Evolutionary conservation across 2,113 vertebrate genomes (phyloP), one percentile per base, ranked within the genome.

Genomic region (Circaetus cinerascens): DNA sequence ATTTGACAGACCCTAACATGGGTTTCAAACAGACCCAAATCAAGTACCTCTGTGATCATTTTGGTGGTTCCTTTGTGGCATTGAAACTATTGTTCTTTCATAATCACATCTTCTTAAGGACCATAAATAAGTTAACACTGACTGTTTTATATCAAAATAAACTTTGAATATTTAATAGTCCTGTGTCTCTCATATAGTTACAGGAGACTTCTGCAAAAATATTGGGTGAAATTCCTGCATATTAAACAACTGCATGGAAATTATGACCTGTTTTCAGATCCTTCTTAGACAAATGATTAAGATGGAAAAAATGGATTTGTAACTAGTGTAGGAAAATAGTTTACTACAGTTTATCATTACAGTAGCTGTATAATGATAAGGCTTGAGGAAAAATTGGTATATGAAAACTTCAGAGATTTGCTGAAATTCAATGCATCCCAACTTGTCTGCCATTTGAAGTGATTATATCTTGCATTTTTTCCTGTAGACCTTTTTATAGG

Each of bases 191-290:
- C 25, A 14, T 53, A 20, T 9, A 50, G n/a, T 63, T 83, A 63
- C 2, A 9, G 59, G 67, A 53, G 51, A 56, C 30, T 78, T 89
- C 51, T 77, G 30, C 14, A 74, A 63, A 81, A 90, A 84, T 66
- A 38, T 11, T 38, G 73, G 21, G 25, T 94, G 56, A 71, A 75
- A 82, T 74, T 84, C 29, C 56, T 63, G 60, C 45, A n/a, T 86
- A 41, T 72, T 95, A 79, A 95, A 66, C 15, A 88, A 69, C 67
- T 88, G 15, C 46, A 69, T 92, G 56, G 64, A 91, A 97, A 81
- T 91, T 38, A 67, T 87, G 88, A 85, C 94, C 95, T 93, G 77
- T 91, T 95, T 96, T 91, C 69, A 60, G 29, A 78, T 76, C 29
- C 34, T 80, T 90, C 66, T 88, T 46, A 76, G 36, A 56, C 25